Evolutionary conservation across 2,113 vertebrate species (phyloP), one percentile per base, ranked within the genome.

Genomic region (Melospiza georgiana): DNA sequence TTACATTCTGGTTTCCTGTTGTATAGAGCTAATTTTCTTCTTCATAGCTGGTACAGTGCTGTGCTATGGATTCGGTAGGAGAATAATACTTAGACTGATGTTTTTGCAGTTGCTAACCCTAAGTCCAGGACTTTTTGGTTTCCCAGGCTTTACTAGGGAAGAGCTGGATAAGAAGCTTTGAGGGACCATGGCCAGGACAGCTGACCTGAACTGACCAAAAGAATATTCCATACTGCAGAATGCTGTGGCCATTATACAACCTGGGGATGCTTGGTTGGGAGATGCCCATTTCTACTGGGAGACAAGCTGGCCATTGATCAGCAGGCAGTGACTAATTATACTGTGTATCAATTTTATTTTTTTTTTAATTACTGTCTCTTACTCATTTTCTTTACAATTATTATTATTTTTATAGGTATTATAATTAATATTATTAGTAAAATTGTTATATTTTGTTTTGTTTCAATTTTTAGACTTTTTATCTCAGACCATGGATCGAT

Each of bases 251-350:
- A 31, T 25, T 41, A 22, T 41, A 31, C 20, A 69, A 11, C 61
- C 55, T 48, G 30, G 14, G 11, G 6, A 3, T 7, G 28, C 11
- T 27, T 69, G 21, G 2, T 16, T 55, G 17, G 30, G 30, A 83
- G 21, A 19, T 35, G 16, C 8, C 11, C 39, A 0, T 68, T 75
- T 67, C n/a, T 55, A 10, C 55, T 41, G n/a, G 30, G 24, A 8
- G 6, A 41, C 21, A 55, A 30, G 21, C 24, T 83, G n/a, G 9
- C 2, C 21, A 48, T 68, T 52, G 14, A 62, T 48, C n/a, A 76
- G n/a, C 11, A 15, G 9, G 6, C 1, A 0, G 5, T 25, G 20
- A 18, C 8, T 20, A 74, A 46, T 20, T 48, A 24, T 18, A 22
- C 12, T 35, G 17, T 31, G 10, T 6, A 59, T n/a, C 18, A 46